phyloP scores from a whole-genome alignment of 2,797 vertebrate species.

The Passerculus sandwichensis region DNA sequence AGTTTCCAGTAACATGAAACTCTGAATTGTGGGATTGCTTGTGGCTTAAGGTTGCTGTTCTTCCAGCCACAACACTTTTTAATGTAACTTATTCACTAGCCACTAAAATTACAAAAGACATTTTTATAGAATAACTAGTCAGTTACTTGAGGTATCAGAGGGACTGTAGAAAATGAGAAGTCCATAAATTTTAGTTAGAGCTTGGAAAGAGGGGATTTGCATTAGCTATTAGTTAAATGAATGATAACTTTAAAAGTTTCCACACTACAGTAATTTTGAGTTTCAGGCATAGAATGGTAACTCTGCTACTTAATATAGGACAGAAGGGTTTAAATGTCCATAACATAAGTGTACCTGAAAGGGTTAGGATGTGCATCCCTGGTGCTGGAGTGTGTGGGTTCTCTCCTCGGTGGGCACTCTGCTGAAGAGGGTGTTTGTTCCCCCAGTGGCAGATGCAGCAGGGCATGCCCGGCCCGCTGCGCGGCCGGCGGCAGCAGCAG shows the following conservation, averaged over 20 bases:
- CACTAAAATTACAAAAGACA: not conserved
- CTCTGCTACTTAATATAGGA: not conserved
- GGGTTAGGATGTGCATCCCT: accelerated
- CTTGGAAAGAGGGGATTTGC: not conserved
- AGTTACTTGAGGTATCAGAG: not conserved
- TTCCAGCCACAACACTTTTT: not conserved
- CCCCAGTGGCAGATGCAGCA: conserved; percentile 20
- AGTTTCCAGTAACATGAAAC: not conserved
- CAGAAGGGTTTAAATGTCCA: accelerated
- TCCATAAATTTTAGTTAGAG: not conserved
- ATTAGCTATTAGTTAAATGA: not conserved
- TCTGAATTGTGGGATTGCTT: not conserved
- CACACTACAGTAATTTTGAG: not conserved
- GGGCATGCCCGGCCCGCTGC: not conserved
- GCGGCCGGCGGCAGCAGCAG: accelerated
- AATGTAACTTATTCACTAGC: not conserved
- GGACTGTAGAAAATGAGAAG: not conserved
- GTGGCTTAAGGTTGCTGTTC: not conserved
- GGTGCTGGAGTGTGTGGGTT: not conserved
- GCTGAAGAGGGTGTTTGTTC: not conserved
- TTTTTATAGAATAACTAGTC: not conserved
- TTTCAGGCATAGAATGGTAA: not conserved
- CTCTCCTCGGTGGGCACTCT: not conserved
- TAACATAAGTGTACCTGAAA: too few species aligned
- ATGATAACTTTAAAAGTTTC: not conserved